phyloP scores from a whole-genome alignment of 1,140 invertebrate genomes.

The Medauroidea extradentata region DNA sequence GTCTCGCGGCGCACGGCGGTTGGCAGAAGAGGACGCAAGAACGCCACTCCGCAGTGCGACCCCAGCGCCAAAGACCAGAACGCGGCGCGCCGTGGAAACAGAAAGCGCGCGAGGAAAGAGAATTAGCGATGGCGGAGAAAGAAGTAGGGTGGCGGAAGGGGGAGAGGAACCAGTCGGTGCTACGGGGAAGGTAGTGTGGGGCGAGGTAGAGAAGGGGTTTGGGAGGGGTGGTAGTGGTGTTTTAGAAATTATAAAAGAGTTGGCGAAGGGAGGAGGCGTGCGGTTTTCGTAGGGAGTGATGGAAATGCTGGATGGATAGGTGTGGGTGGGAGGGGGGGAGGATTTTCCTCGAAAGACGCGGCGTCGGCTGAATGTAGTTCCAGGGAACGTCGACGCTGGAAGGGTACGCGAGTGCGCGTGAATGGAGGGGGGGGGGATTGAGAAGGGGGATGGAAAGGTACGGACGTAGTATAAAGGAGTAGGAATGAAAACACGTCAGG shows the following conservation, averaged over 20 bases:
- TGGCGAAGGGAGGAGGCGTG: not conserved
- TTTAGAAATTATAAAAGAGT: slow-evolving; percentile 8
- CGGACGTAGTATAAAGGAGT: too few species aligned
- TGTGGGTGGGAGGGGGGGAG: slow-evolving; percentile 25
- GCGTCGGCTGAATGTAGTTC: slow-evolving; percentile 44
- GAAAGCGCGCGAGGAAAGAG: too few species aligned
- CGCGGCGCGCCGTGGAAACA: too few species aligned
- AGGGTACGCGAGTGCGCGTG: slow-evolving; percentile 10
- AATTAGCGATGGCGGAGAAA: slow-evolving; percentile 7
- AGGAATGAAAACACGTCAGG: too few species aligned
- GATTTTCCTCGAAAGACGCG: slow-evolving; percentile 30
- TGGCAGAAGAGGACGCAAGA: slow-evolving; percentile 4
- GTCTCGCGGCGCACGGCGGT: too few species aligned
- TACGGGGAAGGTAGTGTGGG: slow-evolving; percentile 7
- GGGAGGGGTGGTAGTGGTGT: slow-evolving; percentile 20
- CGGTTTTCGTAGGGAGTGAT: slow-evolving; percentile 8
- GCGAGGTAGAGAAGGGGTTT: slow-evolving; percentile 19
- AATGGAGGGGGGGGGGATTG: slow-evolving; percentile 1
- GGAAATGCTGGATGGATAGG: slow-evolving; percentile 14
- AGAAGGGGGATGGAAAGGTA: too few species aligned
- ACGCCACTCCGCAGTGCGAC: not conserved
- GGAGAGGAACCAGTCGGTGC: slow-evolving; percentile 19
- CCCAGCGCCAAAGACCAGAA: too few species aligned
- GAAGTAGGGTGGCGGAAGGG: slow-evolving; percentile 41
- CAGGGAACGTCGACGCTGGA: slow-evolving; percentile 40